phyloP scores from a whole-genome alignment of 2,113 vertebrate genomes.

The Eolophus roseicapilla region DNA sequence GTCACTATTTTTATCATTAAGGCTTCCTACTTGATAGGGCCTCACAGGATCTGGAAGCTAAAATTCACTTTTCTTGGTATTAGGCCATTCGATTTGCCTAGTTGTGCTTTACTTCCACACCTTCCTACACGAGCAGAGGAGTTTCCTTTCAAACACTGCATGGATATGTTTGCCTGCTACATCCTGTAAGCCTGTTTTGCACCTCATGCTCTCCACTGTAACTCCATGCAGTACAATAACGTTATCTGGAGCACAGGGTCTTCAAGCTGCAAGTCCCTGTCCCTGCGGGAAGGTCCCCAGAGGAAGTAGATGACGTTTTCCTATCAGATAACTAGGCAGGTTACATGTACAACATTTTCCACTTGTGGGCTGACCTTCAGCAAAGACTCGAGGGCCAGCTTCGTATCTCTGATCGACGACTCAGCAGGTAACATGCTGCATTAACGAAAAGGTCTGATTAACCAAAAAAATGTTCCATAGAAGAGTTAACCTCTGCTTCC shows the following conservation, averaged over 20 bases:
- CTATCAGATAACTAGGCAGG: not conserved
- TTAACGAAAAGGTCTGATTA: not conserved
- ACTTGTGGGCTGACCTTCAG: not conserved
- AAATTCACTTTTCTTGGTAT: not conserved
- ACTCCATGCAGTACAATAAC: not conserved
- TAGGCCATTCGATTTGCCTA: not conserved
- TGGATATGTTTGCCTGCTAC: rapidly evolving
- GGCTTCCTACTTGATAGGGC: not conserved
- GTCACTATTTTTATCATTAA: not conserved
- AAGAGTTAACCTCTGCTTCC: not conserved
- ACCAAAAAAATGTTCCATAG: rapidly evolving
- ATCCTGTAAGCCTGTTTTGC: not conserved
- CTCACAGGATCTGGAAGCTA: not conserved
- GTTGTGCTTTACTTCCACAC: not conserved
- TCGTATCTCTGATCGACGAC: not conserved
- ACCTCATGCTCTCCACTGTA: not conserved
- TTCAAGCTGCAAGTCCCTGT: not conserved
- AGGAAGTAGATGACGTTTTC: not conserved
- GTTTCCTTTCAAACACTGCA: not conserved
- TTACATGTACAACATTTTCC: not conserved
- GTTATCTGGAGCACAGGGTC: too few species aligned
- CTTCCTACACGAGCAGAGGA: not conserved
- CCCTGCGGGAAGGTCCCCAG: not conserved
- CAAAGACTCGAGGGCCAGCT: rapidly evolving
- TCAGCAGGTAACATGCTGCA: not conserved